phyloP scores from a whole-genome alignment of 2,888 invertebrate genomes.

The Rotaria socialis region DNA sequence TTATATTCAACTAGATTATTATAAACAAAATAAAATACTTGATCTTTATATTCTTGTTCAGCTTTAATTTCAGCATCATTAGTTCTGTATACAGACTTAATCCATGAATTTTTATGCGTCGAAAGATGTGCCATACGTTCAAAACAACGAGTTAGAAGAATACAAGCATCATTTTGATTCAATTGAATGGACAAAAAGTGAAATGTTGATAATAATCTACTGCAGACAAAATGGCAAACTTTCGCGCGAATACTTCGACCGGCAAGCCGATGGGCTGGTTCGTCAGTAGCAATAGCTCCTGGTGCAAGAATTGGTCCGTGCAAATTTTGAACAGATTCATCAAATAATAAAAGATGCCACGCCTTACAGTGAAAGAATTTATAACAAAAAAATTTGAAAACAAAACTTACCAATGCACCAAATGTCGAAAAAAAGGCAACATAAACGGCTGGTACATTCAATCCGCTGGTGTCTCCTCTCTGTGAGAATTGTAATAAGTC shows the following conservation, averaged over 20 bases:
- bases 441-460: slow-evolving; percentile 22
- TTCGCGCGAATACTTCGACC: background rate
- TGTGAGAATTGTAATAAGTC: background rate
- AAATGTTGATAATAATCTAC: background rate
- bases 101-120: background rate
- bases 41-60: background rate
- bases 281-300: background rate
- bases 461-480: background rate
- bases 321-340: background rate
- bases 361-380: background rate
- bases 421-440: slow-evolving; percentile 1
- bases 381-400: too few relatives aligned
- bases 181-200: background rate
- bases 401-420: background rate
- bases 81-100: background rate
- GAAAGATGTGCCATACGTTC: background rate
- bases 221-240: slow-evolving; percentile 16
- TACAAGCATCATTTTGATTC: background rate
- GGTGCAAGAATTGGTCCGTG: background rate
- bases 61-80: background rate
- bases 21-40: background rate
- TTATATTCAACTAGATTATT: background rate
- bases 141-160: slow-evolving; percentile 4
- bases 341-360: slow-evolving; percentile 9
- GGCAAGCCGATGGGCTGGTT: background rate